Percentiles rank a stretch among this genome's conserved stretches.
Evolutionary conservation across 2,797 vertebrate genomes (phyloP).

Genomic region (Aldrovandia affinis): DNA sequence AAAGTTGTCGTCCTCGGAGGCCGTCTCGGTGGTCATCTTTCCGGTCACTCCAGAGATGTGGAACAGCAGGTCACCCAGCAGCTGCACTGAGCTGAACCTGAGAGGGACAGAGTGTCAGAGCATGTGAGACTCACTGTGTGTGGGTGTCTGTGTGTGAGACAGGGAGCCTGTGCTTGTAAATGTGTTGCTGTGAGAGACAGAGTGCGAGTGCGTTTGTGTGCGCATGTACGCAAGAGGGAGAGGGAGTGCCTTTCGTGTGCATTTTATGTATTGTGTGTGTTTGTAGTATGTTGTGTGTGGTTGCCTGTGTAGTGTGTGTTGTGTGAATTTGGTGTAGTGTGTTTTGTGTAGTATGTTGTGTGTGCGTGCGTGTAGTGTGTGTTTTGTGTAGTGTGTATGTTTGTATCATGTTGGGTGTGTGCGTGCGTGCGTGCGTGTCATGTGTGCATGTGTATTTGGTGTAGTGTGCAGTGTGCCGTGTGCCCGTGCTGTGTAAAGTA

Average conservation of each 20-base stretch:
- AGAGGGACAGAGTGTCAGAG: not conserved
- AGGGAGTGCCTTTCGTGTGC: not conserved
- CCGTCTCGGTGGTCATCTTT: slow-evolving; percentile 99
- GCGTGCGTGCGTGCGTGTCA: no score
- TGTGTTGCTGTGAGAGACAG: not conserved
- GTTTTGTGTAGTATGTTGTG: no score
- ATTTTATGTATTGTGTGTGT: no score
- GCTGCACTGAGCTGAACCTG: slow-evolving; percentile 98
- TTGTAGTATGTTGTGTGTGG: no score
- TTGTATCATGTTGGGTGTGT: no score
- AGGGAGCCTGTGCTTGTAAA: not conserved
- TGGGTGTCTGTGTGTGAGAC: not conserved
- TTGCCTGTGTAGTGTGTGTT: no score
- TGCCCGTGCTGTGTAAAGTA: not conserved
- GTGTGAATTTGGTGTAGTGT: no score
- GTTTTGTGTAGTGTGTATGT: no score
- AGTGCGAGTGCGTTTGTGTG: not conserved
- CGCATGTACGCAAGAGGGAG: not conserved
- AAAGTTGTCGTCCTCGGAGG: slow-evolving; percentile 97
- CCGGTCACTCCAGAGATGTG: slow-evolving; percentile 98
- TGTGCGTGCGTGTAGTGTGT: no score
- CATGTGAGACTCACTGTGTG: not conserved
- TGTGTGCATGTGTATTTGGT: no score
- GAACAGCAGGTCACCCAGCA: slow-evolving; percentile 96
- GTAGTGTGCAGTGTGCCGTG: no score